Conservation (phyloP, 2,113 vertebrate genomes). For the Campylorhamphus procurvoides region DNA sequence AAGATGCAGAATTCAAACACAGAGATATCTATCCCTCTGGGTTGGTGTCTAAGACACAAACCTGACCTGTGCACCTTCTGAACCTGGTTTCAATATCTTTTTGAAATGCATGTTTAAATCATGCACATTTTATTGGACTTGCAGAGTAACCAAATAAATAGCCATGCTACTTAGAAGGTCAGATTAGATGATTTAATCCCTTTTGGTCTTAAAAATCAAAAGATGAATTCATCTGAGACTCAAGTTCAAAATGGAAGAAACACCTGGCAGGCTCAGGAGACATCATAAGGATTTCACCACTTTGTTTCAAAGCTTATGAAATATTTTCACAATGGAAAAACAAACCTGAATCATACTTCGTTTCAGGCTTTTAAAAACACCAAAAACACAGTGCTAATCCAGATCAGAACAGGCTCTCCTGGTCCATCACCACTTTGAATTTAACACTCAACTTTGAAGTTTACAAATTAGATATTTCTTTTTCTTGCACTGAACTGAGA, state of each 20-base stretch:
- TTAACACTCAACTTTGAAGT: background rate
- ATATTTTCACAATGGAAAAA: background rate
- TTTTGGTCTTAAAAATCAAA: background rate
- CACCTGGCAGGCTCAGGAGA: background rate
- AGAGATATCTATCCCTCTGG: background rate
- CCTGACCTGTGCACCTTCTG: background rate
- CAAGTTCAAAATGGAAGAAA: background rate
- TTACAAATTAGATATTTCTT: background rate
- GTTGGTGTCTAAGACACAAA: background rate
- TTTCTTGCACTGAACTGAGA: background rate
- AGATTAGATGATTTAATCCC: background rate
- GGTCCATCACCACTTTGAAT: background rate
- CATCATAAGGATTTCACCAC: background rate
- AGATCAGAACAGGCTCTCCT: background rate
- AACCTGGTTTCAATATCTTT: rapidly evolving
- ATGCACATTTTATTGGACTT: background rate
- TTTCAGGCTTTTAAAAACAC: background rate
- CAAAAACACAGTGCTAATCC: background rate
- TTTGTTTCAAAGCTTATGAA: background rate
- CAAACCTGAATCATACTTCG: background rate
- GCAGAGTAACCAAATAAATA: background rate
- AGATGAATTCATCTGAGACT: background rate
- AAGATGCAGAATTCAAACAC: background rate
- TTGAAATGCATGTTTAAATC: background rate
- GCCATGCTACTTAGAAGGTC: background rate